phyloP scores from a whole-genome alignment of 2,113 vertebrate species.

The Otolemur garnettii region DNA sequence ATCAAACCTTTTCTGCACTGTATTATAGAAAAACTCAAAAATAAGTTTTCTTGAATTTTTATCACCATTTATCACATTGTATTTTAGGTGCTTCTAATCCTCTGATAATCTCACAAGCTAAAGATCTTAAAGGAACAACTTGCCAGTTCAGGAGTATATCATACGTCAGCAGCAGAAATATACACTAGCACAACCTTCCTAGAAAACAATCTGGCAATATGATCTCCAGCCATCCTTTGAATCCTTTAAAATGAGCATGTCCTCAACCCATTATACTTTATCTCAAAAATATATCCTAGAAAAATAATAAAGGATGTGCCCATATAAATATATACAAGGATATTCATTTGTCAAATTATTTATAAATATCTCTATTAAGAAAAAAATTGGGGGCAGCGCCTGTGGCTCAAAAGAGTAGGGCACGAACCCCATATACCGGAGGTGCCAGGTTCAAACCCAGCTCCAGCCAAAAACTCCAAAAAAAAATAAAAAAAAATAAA shows the following conservation, averaged over 20 bases:
- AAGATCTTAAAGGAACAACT: not conserved
- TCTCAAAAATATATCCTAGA: slow-evolving; percentile 28
- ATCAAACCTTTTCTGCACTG: not conserved
- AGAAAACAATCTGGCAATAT: not conserved
- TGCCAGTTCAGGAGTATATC: not conserved
- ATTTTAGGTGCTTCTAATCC: slow-evolving; percentile 45
- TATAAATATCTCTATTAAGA: slow-evolving; percentile 9
- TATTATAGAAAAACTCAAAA: slow-evolving; percentile 6
- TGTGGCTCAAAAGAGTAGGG: no score
- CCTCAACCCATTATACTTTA: not conserved
- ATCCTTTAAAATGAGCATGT: not conserved
- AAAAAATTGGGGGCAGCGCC: not conserved
- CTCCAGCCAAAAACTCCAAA: no score
- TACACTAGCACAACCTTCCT: not conserved
- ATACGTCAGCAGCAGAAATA: not conserved
- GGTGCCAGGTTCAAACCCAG: no score
- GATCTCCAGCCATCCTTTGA: not conserved
- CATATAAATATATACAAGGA: not conserved
- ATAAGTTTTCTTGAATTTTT: slow-evolving; percentile 9
- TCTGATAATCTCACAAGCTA: not conserved
- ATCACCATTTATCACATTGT: not conserved
- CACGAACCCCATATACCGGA: no score
- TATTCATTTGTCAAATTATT: slow-evolving; percentile 27
- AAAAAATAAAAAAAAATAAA: no score
- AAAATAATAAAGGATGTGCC: not conserved